Conservation (phyloP, 2,888 invertebrate species). For the Teinopalpus imperialis region DNA sequence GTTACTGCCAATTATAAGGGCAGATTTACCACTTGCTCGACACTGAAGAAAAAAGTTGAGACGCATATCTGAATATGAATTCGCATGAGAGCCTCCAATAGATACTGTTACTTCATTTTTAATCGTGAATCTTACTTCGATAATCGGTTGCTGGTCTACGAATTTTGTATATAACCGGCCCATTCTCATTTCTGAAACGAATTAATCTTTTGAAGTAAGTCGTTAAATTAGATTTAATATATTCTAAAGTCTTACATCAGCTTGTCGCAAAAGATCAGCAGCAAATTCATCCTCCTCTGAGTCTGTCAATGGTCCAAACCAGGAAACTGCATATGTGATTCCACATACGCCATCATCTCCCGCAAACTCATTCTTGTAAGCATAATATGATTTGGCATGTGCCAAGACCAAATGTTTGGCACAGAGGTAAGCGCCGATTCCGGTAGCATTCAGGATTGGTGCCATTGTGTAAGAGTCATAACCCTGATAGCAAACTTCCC, state of each 20-base stretch:
- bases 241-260: slow-evolving; percentile 40
- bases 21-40: too few relatives aligned
- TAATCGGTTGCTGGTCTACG: too few relatives aligned
- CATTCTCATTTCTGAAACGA: neutral
- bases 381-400: slow-evolving; percentile 60
- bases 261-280: slow-evolving; percentile 43
- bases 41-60: too few relatives aligned
- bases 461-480: slow-evolving; percentile 47
- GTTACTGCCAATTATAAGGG: too few relatives aligned
- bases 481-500: slow-evolving; percentile 40
- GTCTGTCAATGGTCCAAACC: slow-evolving; percentile 50
- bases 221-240: too few relatives aligned
- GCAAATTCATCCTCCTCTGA: slow-evolving; percentile 51
- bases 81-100: too few relatives aligned
- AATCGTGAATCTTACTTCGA: too few relatives aligned
- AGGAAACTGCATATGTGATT: slow-evolving; percentile 42
- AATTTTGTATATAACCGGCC: neutral
- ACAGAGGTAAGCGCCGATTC: slow-evolving; percentile 59
- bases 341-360: slow-evolving; percentile 40
- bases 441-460: slow-evolving; percentile 45
- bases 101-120: too few relatives aligned
- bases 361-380: slow-evolving; percentile 59
- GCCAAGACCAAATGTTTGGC: slow-evolving; percentile 61
- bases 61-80: too few relatives aligned
- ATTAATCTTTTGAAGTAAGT: too few relatives aligned